Evolutionary conservation across 2,113 vertebrate species (phyloP), one percentile per base, ranked within the genome.

Genomic region (Dinomys branickii): DNA sequence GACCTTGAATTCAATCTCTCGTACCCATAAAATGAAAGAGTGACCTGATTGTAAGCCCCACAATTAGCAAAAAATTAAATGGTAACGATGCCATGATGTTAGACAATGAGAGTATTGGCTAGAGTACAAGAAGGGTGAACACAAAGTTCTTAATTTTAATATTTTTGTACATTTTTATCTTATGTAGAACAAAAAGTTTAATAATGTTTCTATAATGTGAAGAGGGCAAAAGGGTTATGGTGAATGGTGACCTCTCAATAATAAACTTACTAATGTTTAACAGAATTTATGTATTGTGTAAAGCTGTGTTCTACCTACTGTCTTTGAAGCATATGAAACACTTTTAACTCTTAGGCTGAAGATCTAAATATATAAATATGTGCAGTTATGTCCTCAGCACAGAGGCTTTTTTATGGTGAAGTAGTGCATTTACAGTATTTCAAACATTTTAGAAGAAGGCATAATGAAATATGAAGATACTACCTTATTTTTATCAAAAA

Each of bases 401-500:
- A 5, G 28, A 33, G 20, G 1, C 50, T 28, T 13, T 75, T 58
- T 59, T 47, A 94, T 80, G 30, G 12, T 86, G 92, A 92, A 87
- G 65, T 63, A 38, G 26, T 73, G 30, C 33, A 16, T 81, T 75
- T 28, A 3, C 10, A 56, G 71, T 73, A 77, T 50, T 82, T 52
- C 58, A 63, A 67, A 14, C 59, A 44, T 81, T 96, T 93, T n/a
- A 73, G 22, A 28, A 54, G 87, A 87, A 91, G 56, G 3, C n/a
- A 35, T 88, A 19, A 88, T 94, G 90, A 96, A 90, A 88, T 95
- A 93, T 52, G 0, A 93, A 26, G 56, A 30, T 75, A 90, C 65
- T 95, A 52, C 86, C 52, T 65, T 85, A 94, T 92, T 94, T 90
- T 69, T 96, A 65, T 47, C 80, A 69, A 38, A 90, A 95, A 56